phyloP scores from a whole-genome alignment of 2,888 invertebrate genomes.

The Cheilosia vernalis region DNA sequence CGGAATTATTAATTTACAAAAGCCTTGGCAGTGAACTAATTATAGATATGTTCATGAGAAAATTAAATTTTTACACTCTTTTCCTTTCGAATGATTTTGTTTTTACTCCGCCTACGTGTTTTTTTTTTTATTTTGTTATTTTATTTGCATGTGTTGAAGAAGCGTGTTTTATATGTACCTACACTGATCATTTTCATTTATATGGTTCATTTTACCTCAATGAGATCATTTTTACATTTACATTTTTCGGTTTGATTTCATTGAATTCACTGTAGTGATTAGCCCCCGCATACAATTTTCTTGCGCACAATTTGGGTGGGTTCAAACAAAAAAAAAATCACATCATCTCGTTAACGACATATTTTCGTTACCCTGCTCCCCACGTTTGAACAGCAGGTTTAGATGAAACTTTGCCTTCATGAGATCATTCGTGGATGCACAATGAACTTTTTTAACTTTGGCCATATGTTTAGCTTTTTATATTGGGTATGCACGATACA shows the following conservation, averaged over 20 bases:
- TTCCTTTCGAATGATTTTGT: conserved; percentile 46
- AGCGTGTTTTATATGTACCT: conserved; percentile 48
- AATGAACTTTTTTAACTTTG: conserved; percentile 48
- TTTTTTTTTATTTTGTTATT: conserved; percentile 26
- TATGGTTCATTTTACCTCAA: conserved; percentile 58
- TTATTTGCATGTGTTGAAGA: conserved; percentile 54
- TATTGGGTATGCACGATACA: conserved; percentile 7
- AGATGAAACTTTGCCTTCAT: conserved; percentile 62
- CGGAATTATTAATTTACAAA: conserved; percentile 29
- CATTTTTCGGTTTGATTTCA: conserved; percentile 53
- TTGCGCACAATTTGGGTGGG: conserved; percentile 63
- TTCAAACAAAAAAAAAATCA: conserved; percentile 45
- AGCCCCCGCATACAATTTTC: conserved; percentile 63
- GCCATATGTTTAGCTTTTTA: conserved; percentile 54
- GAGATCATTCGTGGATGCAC: conserved; percentile 71
- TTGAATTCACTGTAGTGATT: conserved; percentile 31
- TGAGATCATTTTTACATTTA: conserved; percentile 74
- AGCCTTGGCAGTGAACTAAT: conserved; percentile 82
- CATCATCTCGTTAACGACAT: conserved; percentile 51
- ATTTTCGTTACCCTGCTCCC: conserved; percentile 11
- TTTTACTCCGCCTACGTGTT: conserved; percentile 57
- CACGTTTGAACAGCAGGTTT: conserved; percentile 47
- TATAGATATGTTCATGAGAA: conserved; percentile 80
- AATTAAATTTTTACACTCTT: conserved; percentile 38
- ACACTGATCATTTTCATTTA: conserved; percentile 48